Evolutionary conservation across 2,888 invertebrate genomes (phyloP).

Genomic region (Calameuta pallipes): DNA sequence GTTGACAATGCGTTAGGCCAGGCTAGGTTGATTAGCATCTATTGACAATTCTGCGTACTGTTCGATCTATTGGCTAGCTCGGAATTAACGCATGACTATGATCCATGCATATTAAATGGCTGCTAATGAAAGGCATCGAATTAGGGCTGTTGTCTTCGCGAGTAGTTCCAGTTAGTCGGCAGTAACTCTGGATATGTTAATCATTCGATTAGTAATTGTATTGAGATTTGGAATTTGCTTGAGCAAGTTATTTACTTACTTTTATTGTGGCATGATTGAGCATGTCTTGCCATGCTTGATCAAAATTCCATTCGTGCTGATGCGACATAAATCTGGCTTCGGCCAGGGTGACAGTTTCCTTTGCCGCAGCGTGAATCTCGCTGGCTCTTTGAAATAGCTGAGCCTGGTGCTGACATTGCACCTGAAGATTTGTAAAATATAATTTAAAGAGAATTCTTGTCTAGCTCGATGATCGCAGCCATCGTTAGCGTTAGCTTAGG

Average conservation of each 20-base stretch:
- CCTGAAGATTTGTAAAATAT: slow-evolving; percentile 53
- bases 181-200: background rate
- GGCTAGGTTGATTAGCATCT: background rate
- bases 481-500: background rate
- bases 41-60: background rate
- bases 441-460: background rate
- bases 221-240: background rate
- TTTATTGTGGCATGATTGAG: slow-evolving; percentile 95
- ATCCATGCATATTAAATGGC: background rate
- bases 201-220: background rate
- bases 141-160: background rate
- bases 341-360: slow-evolving; percentile 91
- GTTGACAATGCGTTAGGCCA: background rate
- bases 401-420: slow-evolving; percentile 90
- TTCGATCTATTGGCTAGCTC: background rate
- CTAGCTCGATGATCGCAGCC: background rate
- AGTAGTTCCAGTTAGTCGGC: background rate
- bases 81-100: background rate
- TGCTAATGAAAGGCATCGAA: background rate
- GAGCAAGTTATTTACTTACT: slow-evolving; percentile 66
- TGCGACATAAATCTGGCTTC: slow-evolving; percentile 82
- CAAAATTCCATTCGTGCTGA: slow-evolving; percentile 88
- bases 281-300: slow-evolving; percentile 98
- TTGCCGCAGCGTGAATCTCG: slow-evolving; percentile 91
- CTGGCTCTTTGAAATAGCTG: slow-evolving; percentile 91